Base-by-base conservation (phyloP, 2,797 vertebrate genomes). In the Steatocranus sp. region DNA sequence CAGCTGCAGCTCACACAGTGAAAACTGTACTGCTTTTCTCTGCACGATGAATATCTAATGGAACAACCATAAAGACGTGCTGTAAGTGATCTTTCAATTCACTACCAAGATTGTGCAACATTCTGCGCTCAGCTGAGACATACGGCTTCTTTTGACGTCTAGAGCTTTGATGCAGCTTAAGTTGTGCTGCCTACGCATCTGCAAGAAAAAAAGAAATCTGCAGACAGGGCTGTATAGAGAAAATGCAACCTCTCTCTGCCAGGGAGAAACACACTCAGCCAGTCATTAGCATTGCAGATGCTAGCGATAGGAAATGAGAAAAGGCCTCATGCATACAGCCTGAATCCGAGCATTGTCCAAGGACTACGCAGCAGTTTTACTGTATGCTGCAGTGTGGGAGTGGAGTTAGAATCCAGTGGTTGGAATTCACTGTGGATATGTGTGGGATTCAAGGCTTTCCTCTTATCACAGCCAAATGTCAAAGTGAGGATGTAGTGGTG, bases 281-380 rank as follows among this genome's bases (percentile, higher is more conserved):
- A 83, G 89, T 93, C 94, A 97, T 97, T 97, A 96, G 93, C 95
- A 96, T 94, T 97, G 96, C 96, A 97, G 96, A 97, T 95, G 94
- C 82, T 87, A 84, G 92, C 46, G 92, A 95, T 93, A 96, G 95
- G 95, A 96, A 91, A 92, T 83, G 87, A 93, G 90, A 95, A 96
- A 95, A 93, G 94, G 93, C 91, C 95, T 96, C 93, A 96, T 93
- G 93, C 93, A 96, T 96, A 89, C 70, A 43, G 87, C 75, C 82
- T 95, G 90, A 95, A 95, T 95, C 87, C 87, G 11, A 66, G 87
- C 93, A 94, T 95, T 95, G 95, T 95, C 88, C 68, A 23, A 61
- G 81, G 78, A 12, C 83, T 75, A 88, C 68, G 85, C 75, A 23
- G 89, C 25, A 51, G 83, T 79, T 79, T 27, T 86, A 92, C 92